These are phyloP conservation scores for Lacerta viridis DNA, from an alignment of 2,797 vertebrate species.

Conservation along the genomic window DNA sequence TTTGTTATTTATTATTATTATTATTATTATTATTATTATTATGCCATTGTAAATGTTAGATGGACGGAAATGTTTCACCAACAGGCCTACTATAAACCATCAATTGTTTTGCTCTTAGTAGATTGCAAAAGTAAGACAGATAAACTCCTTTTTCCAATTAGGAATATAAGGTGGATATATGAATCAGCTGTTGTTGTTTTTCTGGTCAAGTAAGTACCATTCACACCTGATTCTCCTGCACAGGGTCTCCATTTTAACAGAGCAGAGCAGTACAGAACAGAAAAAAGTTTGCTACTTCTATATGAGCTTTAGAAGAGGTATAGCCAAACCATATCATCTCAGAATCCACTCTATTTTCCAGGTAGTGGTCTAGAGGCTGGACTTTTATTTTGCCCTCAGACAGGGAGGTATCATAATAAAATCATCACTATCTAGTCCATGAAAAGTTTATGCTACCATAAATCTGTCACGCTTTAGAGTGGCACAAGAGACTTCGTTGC, in stretches of 20 bases:
- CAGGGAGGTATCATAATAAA: background rate
- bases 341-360: background rate
- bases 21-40: no score
- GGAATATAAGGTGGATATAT: constrained; percentile 23
- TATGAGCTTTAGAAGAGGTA: background rate
- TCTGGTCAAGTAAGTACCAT: background rate
- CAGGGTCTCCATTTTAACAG: background rate
- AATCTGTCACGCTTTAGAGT: constrained; percentile 14
- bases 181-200: background rate
- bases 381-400: constrained; percentile 1
- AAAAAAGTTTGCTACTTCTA: no score
- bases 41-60: no score
- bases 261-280: background rate
- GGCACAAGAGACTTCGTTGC: background rate
- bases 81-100: constrained; percentile 70
- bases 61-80: constrained; percentile 54
- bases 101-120: constrained; percentile 73
- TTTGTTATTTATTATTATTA: no score
- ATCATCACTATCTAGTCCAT: background rate
- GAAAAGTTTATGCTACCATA: constrained; percentile 7
- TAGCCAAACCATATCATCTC: background rate
- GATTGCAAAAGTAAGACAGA: constrained; percentile 74
- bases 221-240: background rate
- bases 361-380: background rate
- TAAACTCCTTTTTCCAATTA: constrained; percentile 71